phyloP scores from a whole-genome alignment of 2,113 vertebrate species.

The Bombycilla garrulus region DNA sequence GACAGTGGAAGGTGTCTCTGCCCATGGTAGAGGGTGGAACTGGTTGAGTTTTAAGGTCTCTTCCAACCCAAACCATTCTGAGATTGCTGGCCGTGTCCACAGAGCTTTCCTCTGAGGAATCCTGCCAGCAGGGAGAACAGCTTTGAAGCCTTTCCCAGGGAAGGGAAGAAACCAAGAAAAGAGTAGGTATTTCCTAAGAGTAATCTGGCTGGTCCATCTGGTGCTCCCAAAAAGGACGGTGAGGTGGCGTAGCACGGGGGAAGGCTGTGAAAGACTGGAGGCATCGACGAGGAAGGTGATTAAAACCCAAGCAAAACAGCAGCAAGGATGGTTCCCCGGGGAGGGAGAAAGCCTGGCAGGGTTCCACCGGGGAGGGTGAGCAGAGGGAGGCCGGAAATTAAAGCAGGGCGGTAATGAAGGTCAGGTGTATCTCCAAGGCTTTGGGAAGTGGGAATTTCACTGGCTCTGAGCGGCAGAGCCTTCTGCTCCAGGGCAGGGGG shows the following conservation, averaged over 20 bases:
- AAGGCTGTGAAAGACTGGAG: not conserved
- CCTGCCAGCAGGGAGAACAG: not conserved
- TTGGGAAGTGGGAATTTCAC: not conserved
- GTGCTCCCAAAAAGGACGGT: not conserved
- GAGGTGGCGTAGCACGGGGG: not conserved
- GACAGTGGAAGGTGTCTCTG: not conserved
- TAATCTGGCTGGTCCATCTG: constrained; percentile 3
- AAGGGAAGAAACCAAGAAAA: constrained; percentile 8
- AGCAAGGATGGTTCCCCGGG: not conserved
- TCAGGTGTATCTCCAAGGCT: not conserved
- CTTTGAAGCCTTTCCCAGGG: constrained; percentile 25
- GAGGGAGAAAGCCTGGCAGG: not conserved
- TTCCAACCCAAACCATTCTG: not conserved
- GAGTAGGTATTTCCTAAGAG: constrained; percentile 15
- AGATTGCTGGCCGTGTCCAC: not conserved
- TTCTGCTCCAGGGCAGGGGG: not conserved
- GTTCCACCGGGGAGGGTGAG: not conserved
- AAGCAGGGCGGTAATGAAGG: not conserved
- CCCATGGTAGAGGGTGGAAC: not conserved
- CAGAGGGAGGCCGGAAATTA: not conserved
- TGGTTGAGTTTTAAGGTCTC: not conserved
- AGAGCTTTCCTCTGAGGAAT: not conserved
- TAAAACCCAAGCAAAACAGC: not conserved
- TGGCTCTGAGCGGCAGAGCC: not conserved
- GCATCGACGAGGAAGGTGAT: not conserved